phyloP scores from a whole-genome alignment of 2,797 vertebrate genomes.

The Sebastes matsubarae region DNA sequence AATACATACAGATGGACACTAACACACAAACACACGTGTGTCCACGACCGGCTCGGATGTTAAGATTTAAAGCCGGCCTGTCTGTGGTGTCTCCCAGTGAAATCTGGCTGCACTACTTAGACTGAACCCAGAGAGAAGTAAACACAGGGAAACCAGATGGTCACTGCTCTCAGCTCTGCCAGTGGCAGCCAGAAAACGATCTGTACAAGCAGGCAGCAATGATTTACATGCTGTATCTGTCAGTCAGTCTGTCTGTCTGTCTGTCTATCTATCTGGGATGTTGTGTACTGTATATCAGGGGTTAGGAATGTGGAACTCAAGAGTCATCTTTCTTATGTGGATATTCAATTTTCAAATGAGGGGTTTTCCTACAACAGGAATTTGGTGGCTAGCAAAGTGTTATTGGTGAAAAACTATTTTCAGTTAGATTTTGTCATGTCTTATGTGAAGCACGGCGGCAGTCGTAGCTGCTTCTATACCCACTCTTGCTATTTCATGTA shows the following conservation, averaged over 20 bases:
- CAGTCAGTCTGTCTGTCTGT: slow-evolving; percentile 15
- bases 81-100: slow-evolving; percentile 56
- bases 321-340: not conserved
- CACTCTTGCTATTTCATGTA: not conserved
- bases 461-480: not conserved
- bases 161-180: slow-evolving; percentile 46
- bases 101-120: slow-evolving; percentile 59
- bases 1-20: slow-evolving; percentile 32
- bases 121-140: slow-evolving; percentile 60
- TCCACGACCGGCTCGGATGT: slow-evolving; percentile 36
- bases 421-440: not conserved
- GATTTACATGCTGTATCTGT: slow-evolving; percentile 34
- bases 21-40: not conserved
- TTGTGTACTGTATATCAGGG: not conserved
- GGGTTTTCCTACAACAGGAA: not conserved
- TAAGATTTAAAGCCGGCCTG: slow-evolving; percentile 46
- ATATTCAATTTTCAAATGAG: not conserved
- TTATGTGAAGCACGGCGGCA: not conserved
- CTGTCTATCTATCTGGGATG: slow-evolving; percentile 19
- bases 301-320: not conserved
- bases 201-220: slow-evolving; percentile 40
- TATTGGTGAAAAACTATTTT: not conserved
- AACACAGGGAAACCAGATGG: slow-evolving; percentile 73
- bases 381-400: not conserved
- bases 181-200: slow-evolving; percentile 54